Conservation (phyloP, 2,113 vertebrate genomes). For the Parotia lawesii region DNA sequence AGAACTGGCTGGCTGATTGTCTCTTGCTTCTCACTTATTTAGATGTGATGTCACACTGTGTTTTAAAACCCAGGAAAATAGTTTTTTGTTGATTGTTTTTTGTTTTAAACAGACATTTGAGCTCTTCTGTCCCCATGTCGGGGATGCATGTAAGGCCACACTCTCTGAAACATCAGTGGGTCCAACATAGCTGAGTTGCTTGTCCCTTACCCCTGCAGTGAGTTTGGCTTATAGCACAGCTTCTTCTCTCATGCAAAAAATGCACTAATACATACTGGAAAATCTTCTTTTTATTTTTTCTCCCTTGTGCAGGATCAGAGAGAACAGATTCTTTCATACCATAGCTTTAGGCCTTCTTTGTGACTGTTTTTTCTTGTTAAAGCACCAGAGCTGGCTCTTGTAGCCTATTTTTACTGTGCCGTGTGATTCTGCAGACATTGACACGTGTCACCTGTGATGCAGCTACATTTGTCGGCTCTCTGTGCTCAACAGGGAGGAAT, state of each 20-base stretch:
- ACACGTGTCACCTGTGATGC: constrained; percentile 64
- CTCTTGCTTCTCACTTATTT: background rate
- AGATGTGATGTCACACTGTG: background rate
- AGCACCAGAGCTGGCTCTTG: constrained; percentile 34
- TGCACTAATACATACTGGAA: constrained; percentile 51
- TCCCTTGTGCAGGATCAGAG: constrained; percentile 53
- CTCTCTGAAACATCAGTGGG: background rate
- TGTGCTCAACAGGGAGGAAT: constrained; percentile 62
- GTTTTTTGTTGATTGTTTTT: background rate
- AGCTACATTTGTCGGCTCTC: constrained; percentile 53
- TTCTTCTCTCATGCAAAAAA: constrained; percentile 45
- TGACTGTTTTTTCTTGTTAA: constrained; percentile 62
- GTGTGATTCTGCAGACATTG: constrained; percentile 64
- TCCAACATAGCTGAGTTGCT: background rate
- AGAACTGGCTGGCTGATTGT: background rate
- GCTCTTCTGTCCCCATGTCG: background rate
- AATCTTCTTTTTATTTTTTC: constrained; percentile 48
- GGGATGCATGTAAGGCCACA: background rate
- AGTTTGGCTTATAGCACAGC: constrained; percentile 41
- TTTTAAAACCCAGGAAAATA: constrained; percentile 13
- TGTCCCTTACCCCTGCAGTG: background rate
- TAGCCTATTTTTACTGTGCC: constrained; percentile 56
- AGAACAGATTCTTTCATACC: constrained; percentile 50
- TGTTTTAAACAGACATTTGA: background rate
- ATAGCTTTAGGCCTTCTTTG: constrained; percentile 66